These are phyloP conservation scores for Acrobasis repandana DNA, from an alignment of 2,888 invertebrate genomes.

Conservation along the genomic window DNA sequence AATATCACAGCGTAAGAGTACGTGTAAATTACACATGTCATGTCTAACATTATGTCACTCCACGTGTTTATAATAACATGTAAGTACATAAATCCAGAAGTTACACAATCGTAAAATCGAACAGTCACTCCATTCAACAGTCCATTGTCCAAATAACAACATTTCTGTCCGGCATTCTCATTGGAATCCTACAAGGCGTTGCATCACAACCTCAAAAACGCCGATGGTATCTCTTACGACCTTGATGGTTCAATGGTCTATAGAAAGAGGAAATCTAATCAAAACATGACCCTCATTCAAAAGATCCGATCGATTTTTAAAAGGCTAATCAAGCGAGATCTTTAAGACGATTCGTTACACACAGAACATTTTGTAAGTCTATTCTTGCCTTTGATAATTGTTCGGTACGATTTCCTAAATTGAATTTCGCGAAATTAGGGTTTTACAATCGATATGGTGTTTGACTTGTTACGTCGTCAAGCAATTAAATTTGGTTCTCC, in stretches of 20 bases:
- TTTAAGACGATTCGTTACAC: not conserved
- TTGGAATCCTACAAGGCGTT: constrained; percentile 26
- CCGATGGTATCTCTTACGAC: constrained; percentile 28
- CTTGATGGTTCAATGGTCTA: constrained; percentile 25
- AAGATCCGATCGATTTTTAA: constrained; percentile 18
- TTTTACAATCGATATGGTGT: constrained; percentile 4
- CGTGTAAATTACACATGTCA: constrained; percentile 12
- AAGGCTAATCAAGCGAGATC: constrained; percentile 12
- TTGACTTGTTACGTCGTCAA: constrained; percentile 5
- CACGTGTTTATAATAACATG: constrained; percentile 18
- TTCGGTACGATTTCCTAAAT: not conserved
- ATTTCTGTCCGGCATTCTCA: constrained; percentile 27
- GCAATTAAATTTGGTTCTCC: constrained; percentile 7
- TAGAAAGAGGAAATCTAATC: constrained; percentile 20
- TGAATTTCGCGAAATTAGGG: not conserved
- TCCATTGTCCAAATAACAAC: constrained; percentile 31
- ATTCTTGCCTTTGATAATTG: not conserved
- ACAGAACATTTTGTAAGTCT: constrained; percentile 5
- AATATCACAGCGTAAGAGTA: constrained; percentile 6
- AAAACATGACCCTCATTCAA: constrained; percentile 24
- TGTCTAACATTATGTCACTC: not conserved
- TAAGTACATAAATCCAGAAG: constrained; percentile 10
- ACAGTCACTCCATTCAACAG: constrained; percentile 29
- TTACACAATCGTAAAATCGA: constrained; percentile 31
- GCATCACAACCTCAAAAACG: constrained; percentile 25